These are phyloP conservation scores for Phenganax subtilis DNA, from an alignment of 92 coral and sea anemone species.

Conservation along the genomic window DNA sequence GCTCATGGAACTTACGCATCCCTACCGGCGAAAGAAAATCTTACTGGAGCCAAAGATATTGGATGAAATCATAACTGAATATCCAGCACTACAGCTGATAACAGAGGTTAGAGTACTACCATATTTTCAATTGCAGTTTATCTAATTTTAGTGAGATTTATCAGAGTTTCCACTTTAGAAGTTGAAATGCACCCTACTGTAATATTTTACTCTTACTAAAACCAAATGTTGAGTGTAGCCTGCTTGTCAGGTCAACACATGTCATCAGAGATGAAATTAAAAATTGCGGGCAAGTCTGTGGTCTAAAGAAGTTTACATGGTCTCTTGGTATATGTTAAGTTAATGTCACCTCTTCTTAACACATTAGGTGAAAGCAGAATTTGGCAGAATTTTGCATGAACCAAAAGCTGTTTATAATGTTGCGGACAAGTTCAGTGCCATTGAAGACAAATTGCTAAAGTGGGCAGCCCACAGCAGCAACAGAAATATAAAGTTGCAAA, in stretches of 20 bases:
- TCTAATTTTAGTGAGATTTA: not conserved
- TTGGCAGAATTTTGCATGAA: slow-evolving; percentile 37
- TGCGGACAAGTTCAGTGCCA: slow-evolving; percentile 27
- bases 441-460: slow-evolving; percentile 24
- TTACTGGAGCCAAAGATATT: slow-evolving; percentile 22
- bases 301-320: not conserved
- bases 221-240: no score
- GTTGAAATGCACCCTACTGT: no score
- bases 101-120: slow-evolving; percentile 36
- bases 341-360: not conserved
- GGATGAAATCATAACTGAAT: slow-evolving; percentile 25
- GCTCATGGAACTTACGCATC: slow-evolving; percentile 38
- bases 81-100: slow-evolving; percentile 41
- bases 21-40: slow-evolving; percentile 43
- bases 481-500: slow-evolving; percentile 6
- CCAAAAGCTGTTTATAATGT: slow-evolving; percentile 21
- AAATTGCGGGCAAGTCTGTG: not conserved
- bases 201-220: no score
- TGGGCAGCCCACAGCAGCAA: slow-evolving; percentile 25
- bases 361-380: slow-evolving; percentile 39
- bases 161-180: not conserved
- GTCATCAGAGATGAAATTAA: not conserved
- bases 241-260: no score
- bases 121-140: no score
- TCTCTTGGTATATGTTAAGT: not conserved